Evolutionary conservation across 2,888 invertebrate species (phyloP), one percentile per base, ranked within the genome.

Genomic region (Drosophila kanekoi): DNA sequence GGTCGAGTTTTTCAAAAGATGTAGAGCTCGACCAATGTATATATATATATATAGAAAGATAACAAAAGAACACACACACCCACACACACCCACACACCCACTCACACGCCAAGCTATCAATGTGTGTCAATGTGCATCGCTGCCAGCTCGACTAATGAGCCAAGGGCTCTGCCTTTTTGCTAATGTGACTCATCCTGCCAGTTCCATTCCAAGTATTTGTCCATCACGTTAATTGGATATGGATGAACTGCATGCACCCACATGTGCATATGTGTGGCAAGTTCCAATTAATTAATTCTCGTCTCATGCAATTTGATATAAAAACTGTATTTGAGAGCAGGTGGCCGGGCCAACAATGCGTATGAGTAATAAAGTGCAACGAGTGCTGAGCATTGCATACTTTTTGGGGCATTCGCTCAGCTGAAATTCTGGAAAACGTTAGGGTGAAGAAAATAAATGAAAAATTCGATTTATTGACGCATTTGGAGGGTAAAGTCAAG

Each of bases 91-190:
- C 20, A 51, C 16, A 40, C 37, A 52, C 28, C 41, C 32, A 38
- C 8, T 14, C 13, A 23, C 5, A 58, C 23, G 38, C 8, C 10
- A 16, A 49, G 51, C 32, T 67, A 64, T 64, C 63, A 61, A 70
- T 64, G 69, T 70, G 48, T 63, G 70, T 66, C 71, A 75, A 65
- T 45, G 63, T 48, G 48, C 56, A 53, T 52, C 48, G 32, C 41
- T 16, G 20, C 20, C 54, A 11, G 35, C 4, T 1, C 33, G 43
- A 48, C 68, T 76, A 76, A 76, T 76, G 77, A 76, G 72, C 57
- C 54, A 59, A 56, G 60, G 58, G 41, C 60, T 13, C 33, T 20
- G 53, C 35, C 49, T 51, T 58, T 38, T 41, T 54, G 49, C 14
- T 16, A n/a, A 18, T n/a, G 41, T 40, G 28, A 28, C 28, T 47